Percentiles rank a stretch among this genome's conserved stretches.
These are phyloP conservation scores for Iphiclides podalirius DNA, from an alignment of 2,888 invertebrate genomes.

Conservation along the genomic window DNA sequence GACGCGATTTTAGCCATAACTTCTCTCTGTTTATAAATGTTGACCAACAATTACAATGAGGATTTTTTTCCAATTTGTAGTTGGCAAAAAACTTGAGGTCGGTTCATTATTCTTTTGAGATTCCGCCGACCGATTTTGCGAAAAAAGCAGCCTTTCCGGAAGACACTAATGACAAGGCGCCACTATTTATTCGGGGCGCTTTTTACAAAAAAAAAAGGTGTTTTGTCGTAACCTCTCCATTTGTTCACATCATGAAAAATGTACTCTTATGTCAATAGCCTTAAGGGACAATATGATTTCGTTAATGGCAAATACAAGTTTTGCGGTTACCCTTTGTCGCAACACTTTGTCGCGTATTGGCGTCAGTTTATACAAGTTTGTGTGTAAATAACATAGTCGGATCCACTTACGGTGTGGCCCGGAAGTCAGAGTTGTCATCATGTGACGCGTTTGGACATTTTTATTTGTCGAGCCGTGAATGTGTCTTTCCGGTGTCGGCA, in stretches of 20 bases:
- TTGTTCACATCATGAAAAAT: slow-evolving; percentile 19
- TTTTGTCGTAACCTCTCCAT: slow-evolving; percentile 26
- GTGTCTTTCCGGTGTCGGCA: not conserved
- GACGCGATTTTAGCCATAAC: no score
- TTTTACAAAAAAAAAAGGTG: slow-evolving; percentile 55
- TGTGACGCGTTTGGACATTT: slow-evolving; percentile 51
- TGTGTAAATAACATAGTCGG: slow-evolving; percentile 13
- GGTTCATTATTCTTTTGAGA: slow-evolving; percentile 69
- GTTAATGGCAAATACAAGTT: not conserved
- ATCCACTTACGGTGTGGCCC: slow-evolving; percentile 56
- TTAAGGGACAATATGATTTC: not conserved
- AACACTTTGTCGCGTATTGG: slow-evolving; percentile 47
- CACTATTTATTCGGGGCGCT: slow-evolving; percentile 48
- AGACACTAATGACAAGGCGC: slow-evolving; percentile 76
- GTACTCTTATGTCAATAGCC: slow-evolving; percentile 30
- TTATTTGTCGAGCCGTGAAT: slow-evolving; percentile 37
- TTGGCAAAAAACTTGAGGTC: slow-evolving; percentile 31
- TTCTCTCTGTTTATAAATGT: not conserved
- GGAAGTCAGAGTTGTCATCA: slow-evolving; percentile 68
- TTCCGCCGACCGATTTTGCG: slow-evolving; percentile 54
- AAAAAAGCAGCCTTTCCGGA: slow-evolving; percentile 68
- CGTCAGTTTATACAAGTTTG: slow-evolving; percentile 33
- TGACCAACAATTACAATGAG: not conserved
- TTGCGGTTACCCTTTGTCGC: not conserved
- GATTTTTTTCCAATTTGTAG: not conserved